Evolutionary conservation across 1,140 invertebrate genomes (phyloP).

Genomic region (Phocides pigmalion): DNA sequence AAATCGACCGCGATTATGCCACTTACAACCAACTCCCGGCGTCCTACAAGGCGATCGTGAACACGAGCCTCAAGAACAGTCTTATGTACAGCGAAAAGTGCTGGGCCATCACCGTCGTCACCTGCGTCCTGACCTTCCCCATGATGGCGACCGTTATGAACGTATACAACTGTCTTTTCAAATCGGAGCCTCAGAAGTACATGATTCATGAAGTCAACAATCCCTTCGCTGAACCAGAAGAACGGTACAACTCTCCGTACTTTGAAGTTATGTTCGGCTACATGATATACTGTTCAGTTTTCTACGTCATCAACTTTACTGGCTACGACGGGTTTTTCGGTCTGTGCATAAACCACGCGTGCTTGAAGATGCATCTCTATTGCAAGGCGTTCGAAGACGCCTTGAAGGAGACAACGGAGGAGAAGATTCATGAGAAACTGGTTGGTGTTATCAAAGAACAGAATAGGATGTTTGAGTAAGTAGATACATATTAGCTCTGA

Average conservation of each 20-base stretch:
- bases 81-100: constrained; percentile 42
- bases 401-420: constrained; percentile 9
- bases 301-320: constrained; percentile 47
- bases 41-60: constrained; percentile 32
- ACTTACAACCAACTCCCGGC: constrained; percentile 37
- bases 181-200: constrained; percentile 40
- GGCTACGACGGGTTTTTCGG: constrained; percentile 58
- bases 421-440: constrained; percentile 31
- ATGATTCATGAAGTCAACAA: constrained; percentile 57
- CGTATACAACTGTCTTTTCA: constrained; percentile 43
- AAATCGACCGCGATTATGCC: constrained; percentile 46
- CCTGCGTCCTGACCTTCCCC: constrained; percentile 46
- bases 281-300: constrained; percentile 35
- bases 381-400: constrained; percentile 50
- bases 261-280: constrained; percentile 51
- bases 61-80: constrained; percentile 36
- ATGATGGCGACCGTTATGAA: constrained; percentile 42
- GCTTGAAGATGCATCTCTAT: constrained; percentile 55
- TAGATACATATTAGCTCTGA: neutral
- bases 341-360: constrained; percentile 54
- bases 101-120: constrained; percentile 40
- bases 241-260: constrained; percentile 44
- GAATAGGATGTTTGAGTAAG: constrained; percentile 43
- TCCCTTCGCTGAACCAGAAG: constrained; percentile 42
- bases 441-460: constrained; percentile 47